Percentiles rank a stretch among this genome's conserved stretches.
phyloP scores from a whole-genome alignment of 1,140 invertebrate species.

The Drosophila kanapiae region DNA sequence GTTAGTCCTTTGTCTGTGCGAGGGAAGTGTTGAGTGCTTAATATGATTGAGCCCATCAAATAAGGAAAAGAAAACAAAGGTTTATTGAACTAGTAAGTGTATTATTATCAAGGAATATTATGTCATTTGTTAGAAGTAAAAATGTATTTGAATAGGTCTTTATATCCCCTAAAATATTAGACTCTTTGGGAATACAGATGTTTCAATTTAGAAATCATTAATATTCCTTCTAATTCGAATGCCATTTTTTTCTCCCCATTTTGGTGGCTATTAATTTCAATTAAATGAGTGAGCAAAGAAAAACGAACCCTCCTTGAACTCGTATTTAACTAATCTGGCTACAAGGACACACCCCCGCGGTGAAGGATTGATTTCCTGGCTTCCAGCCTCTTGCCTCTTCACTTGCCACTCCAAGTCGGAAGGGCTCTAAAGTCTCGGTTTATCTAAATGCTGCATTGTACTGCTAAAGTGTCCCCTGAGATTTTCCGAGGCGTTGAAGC shows the following conservation, averaged over 20 bases:
- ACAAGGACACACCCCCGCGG: conserved; percentile 24
- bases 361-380: conserved; percentile 49
- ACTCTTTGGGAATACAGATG: not conserved
- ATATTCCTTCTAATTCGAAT: conserved; percentile 3
- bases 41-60: not conserved
- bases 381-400: not conserved
- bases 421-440: conserved; percentile 68
- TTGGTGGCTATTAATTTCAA: conserved; percentile 25
- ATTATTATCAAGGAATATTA: not conserved
- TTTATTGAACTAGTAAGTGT: not conserved
- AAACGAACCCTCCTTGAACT: conserved; percentile 21
- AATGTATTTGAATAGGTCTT: not conserved
- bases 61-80: not conserved
- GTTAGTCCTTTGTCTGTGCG: not conserved
- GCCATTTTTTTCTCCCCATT: conserved; percentile 1
- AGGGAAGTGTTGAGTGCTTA: not conserved
- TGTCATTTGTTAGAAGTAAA: not conserved
- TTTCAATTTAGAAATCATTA: conserved; percentile 1
- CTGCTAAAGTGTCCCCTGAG: conserved; percentile 77
- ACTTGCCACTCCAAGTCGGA: conserved; percentile 17
- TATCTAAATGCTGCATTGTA: conserved; percentile 81
- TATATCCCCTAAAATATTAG: not conserved
- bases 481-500: conserved; percentile 81
- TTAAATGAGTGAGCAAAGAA: conserved; percentile 21
- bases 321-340: conserved; percentile 41